Evolutionary conservation across 1,140 invertebrate genomes (phyloP), one percentile per base, ranked within the genome.

Genomic region (Camponotus pennsylvanicus): DNA sequence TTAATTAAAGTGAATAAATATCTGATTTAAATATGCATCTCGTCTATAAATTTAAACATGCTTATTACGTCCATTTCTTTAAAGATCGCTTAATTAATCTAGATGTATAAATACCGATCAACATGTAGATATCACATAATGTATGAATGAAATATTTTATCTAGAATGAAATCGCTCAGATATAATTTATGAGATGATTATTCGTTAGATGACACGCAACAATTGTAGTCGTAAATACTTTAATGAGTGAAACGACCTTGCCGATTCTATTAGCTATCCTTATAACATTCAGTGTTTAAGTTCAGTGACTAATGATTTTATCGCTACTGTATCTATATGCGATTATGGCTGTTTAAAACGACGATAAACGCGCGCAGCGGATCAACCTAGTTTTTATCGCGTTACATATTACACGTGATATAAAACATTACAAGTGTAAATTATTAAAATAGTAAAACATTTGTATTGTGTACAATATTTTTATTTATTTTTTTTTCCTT

Each of bases 191-290:
- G 40, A 7, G 27, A 78, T 42, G n/a, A 77, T 8, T 40, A 32
- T 66, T 78, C 15, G 18, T 45, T 34, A 13, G 32, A 79, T 84
- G 45, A 75, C 32, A 21, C 40, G 34, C 83, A 59, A 82, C 61
- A 71, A 90, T 88, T 59, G 57, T 57, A 55, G 87, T 86, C 86
- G 84, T 86, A 89, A 88, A 91, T 90, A 79, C 59, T 70, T 85
- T 78, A 82, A 88, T 79, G 37, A 76, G 34, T 34, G 32, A 79
- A 75, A 37, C 57, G 40, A 42, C n/a, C 40, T 86, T 85, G 67
- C 7, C 49, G 63, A 64, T 88, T 86, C 86, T 86, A 83, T 88
- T 70, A 63, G 40, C 15, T 7, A 13, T 63, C 32, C 34, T 21
- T 13, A 27, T 64, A 55, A 64, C 66, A 57, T 49, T 71, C 18